Evolutionary conservation across 2,797 vertebrate species (phyloP), one percentile per base, ranked within the genome.

Genomic region (Acropternis orthonyx): DNA sequence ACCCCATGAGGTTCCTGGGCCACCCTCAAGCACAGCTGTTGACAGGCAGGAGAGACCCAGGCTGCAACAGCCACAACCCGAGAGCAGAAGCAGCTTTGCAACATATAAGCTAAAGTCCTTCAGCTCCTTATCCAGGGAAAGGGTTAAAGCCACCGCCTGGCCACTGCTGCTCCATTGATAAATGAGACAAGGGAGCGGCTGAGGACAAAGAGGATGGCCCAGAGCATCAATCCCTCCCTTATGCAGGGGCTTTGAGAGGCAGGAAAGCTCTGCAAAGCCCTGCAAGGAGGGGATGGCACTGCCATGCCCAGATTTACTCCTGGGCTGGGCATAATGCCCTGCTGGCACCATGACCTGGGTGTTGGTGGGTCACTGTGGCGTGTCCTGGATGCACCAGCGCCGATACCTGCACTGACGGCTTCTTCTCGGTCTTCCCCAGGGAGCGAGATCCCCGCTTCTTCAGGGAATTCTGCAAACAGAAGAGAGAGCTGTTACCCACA

Each of bases 361-460:
- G 15, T 7, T 8, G 13, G 6, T 10, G 58, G 73, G 51, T 63
- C 63, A 44, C 65, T 5, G 3, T 18, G 26, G 41, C 0, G 0
- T 12, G 48, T 24, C 52, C 41, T 2, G 1, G 34, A 22, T 0
- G 2, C 3, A 4, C 48, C 4, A 9, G 32, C 2, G 4, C 74
- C 4, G 8, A 8, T 98, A 99, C 99, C 99, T 99, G 99, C 79
- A 98, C 97, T 3, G 98, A 98, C 0, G 98, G 92, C 92, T 99
- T 99, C 98, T 99, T 99, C 69, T 99, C 99, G 0, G 98, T 95
- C 97, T 99, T 99, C 96, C 98, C 99, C 43, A 98, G 92, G 86
- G 99, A 98, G 55, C 99, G 98, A 36, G 98, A 98, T 30, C 98
- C 98, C 96, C 99, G 98, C 97, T 99, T 99, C 98, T 99, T 99